Evolutionary conservation across 2,797 vertebrate genomes (phyloP).

Genomic region (Rhinoraja longicauda): DNA sequence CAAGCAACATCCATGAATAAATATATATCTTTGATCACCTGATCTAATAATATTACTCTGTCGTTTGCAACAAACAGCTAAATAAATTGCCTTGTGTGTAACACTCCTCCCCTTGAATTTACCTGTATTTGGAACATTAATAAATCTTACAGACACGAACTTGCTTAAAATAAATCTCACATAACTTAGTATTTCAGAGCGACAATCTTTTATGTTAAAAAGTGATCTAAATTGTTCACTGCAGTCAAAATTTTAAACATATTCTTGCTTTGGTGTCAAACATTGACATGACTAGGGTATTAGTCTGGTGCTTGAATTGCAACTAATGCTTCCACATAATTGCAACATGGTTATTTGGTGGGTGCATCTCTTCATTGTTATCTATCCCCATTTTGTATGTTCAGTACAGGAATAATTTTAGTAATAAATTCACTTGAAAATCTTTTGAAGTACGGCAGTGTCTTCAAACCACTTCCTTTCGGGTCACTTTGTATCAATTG

Average conservation of each 20-base stretch:
- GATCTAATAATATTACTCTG: neutral
- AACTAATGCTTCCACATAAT: neutral
- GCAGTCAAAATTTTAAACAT: neutral
- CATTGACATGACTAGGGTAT: neutral
- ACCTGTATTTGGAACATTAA: neutral
- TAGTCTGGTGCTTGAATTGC: neutral
- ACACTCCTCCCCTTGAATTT: neutral
- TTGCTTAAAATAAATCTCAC: neutral
- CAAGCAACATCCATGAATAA: too few relatives aligned
- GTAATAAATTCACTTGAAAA: neutral
- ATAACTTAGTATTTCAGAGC: neutral
- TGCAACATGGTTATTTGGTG: neutral
- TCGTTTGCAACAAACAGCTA: neutral
- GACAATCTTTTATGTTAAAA: neutral
- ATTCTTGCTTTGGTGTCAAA: neutral
- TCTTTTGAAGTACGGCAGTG: neutral
- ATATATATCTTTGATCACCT: neutral
- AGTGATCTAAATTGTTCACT: neutral
- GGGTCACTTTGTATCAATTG: neutral
- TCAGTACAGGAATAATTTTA: neutral
- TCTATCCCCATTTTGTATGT: neutral
- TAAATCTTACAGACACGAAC: neutral
- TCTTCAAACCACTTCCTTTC: neutral
- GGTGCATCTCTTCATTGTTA: neutral
- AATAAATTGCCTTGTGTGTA: neutral